phyloP scores from a whole-genome alignment of 2,797 vertebrate genomes.

The Syngnathus rostellatus region DNA sequence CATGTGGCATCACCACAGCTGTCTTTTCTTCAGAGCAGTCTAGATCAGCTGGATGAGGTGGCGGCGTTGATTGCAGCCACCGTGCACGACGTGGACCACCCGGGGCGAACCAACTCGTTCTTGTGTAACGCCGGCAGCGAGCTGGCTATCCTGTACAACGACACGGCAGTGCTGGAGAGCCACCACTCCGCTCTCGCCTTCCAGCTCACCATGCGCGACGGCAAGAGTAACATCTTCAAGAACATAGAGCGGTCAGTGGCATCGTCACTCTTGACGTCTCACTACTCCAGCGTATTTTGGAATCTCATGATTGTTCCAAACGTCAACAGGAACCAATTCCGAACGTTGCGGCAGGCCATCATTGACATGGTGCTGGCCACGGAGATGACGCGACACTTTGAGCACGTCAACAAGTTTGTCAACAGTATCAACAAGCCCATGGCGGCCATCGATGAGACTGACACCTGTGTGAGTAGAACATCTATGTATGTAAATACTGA shows the following conservation, averaged over 20 bases:
- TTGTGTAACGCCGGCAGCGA: constrained; percentile 88
- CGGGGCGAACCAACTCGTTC: constrained; percentile 91
- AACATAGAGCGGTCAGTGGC: constrained; percentile 83
- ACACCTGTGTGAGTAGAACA: constrained; percentile 36
- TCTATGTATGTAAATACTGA: background rate
- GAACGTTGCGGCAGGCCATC: constrained; percentile 85
- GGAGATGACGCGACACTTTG: constrained; percentile 97
- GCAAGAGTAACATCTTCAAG: constrained; percentile 92
- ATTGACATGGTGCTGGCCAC: constrained; percentile 98
- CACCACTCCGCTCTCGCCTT: constrained; percentile 92
- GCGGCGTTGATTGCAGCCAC: constrained; percentile 89
- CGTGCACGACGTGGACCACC: constrained; percentile 92
- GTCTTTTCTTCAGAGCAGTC: constrained; percentile 65
- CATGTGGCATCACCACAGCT: background rate
- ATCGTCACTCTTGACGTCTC: background rate
- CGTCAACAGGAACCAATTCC: constrained; percentile 82
- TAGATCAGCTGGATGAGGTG: constrained; percentile 88
- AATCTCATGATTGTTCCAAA: background rate
- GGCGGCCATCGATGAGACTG: constrained; percentile 74
- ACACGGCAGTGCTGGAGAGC: constrained; percentile 89
- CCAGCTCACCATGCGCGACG: constrained; percentile 83
- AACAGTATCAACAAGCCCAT: constrained; percentile 96
- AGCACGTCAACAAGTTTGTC: constrained; percentile 96
- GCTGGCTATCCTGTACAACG: constrained; percentile 89
- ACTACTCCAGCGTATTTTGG: no score